Evolutionary conservation across 2,888 invertebrate genomes (phyloP).

Genomic region (Cyaniris semiargus): DNA sequence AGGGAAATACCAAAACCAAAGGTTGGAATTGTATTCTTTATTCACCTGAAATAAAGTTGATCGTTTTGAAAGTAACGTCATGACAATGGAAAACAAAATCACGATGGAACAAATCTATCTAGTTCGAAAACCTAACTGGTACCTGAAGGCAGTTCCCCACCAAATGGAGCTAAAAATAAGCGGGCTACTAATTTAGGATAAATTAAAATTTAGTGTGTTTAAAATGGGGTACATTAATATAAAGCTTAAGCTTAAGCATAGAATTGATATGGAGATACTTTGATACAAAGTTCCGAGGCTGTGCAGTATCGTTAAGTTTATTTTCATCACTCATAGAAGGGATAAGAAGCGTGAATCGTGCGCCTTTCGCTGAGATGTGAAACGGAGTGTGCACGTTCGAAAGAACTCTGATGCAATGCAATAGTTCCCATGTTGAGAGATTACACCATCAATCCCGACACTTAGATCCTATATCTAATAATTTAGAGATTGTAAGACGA

Average conservation of each 20-base stretch:
- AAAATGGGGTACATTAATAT: too few species aligned
- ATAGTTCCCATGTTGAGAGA: not conserved
- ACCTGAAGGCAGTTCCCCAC: too few species aligned
- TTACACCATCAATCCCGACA: not conserved
- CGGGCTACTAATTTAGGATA: not conserved
- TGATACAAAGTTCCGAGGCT: too few species aligned
- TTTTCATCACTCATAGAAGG: not conserved
- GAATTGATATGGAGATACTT: too few species aligned
- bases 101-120: not conserved
- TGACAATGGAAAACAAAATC: too few species aligned
- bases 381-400: not conserved
- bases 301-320: not conserved
- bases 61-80: too few species aligned
- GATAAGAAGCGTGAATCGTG: not conserved
- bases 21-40: slow-evolving; percentile 86
- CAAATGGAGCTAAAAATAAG: not conserved
- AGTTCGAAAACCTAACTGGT: not conserved
- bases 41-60: slow-evolving; percentile 79
- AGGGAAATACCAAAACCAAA: slow-evolving; percentile 94
- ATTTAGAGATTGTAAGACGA: not conserved
- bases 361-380: not conserved
- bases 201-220: too few species aligned
- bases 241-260: too few species aligned
- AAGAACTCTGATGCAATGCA: not conserved
- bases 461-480: not conserved